Evolutionary conservation across 2,797 vertebrate genomes (phyloP).

Genomic region (Rhincodon typus): DNA sequence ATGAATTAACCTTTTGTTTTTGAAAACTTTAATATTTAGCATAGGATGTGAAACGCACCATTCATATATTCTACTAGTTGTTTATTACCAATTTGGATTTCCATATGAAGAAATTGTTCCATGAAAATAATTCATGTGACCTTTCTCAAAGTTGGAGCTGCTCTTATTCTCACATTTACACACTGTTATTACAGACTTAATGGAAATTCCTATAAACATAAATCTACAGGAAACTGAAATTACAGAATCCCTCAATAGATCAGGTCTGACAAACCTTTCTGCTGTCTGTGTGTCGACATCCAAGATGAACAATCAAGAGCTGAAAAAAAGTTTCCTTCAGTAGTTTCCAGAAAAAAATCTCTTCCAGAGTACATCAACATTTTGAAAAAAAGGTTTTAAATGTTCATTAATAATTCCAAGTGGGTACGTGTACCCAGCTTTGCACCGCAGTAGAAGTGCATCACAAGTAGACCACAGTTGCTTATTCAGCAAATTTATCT

Average conservation of each 20-base stretch:
- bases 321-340: background rate
- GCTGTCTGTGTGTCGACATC: background rate
- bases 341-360: background rate
- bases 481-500: constrained; percentile 50
- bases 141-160: background rate
- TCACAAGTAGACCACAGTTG: background rate
- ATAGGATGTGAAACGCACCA: background rate
- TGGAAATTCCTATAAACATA: background rate
- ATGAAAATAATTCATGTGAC: too few species aligned
- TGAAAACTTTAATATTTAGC: background rate
- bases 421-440: background rate
- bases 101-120: background rate
- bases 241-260: background rate
- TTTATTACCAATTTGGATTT: background rate
- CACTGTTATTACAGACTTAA: background rate
- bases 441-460: background rate
- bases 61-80: background rate
- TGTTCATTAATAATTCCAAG: background rate
- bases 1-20: background rate
- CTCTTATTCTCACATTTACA: background rate
- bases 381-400: background rate
- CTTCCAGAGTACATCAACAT: background rate
- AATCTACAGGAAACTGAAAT: background rate
- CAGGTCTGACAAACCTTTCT: background rate
- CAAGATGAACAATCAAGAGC: background rate